phyloP scores from a whole-genome alignment of 1,140 invertebrate genomes.

The Pseudomyrmex concolor region DNA sequence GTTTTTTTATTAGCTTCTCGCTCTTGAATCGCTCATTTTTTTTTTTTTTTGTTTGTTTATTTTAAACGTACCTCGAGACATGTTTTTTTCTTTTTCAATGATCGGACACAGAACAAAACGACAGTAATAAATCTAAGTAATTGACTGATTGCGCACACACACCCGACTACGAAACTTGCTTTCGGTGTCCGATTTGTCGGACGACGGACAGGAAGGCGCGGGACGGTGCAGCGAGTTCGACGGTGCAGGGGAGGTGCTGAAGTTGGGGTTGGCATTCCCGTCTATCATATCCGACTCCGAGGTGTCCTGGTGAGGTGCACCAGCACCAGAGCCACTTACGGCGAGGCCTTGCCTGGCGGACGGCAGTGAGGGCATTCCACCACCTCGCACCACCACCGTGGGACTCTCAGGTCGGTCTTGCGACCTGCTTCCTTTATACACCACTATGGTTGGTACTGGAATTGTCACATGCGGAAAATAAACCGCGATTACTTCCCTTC shows the following conservation, averaged over 20 bases:
- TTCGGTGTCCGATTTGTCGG: conserved; percentile 80
- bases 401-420: conserved; percentile 81
- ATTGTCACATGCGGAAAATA: conserved; percentile 59
- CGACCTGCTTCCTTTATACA: conserved; percentile 81
- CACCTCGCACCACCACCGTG: conserved; percentile 77
- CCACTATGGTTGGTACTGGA: conserved; percentile 84
- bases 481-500: conserved; percentile 18
- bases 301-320: conserved; percentile 72
- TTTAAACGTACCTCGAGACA: neutral
- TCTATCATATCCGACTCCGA: conserved; percentile 83
- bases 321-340: conserved; percentile 71
- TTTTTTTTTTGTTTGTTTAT: too few species aligned
- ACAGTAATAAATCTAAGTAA: neutral
- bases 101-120: too few species aligned
- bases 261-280: conserved; percentile 77
- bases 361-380: conserved; percentile 83
- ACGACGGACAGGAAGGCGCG: conserved; percentile 72
- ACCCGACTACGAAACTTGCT: conserved; percentile 83
- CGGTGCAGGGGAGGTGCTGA: conserved; percentile 59
- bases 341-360: conserved; percentile 80
- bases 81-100: too few species aligned
- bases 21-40: too few species aligned
- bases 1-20: neutral
- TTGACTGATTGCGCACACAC: conserved; percentile 48
- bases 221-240: conserved; percentile 68